Conservation (phyloP, 2,797 vertebrate genomes). For the Scomberomorus guttatus region DNA sequence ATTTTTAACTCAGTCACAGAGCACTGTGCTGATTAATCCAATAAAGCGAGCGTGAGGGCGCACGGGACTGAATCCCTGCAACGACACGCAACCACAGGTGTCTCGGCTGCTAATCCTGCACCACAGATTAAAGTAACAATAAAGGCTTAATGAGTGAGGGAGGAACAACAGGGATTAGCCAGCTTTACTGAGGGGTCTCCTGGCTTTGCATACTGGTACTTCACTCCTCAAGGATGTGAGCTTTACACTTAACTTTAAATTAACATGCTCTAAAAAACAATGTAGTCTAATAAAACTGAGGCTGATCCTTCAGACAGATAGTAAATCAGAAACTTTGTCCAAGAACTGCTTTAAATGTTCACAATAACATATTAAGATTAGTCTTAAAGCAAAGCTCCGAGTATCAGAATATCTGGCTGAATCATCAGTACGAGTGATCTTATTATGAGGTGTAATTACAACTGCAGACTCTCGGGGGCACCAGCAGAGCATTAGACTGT, state of each 20-base stretch:
- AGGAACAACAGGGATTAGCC: constrained; percentile 39
- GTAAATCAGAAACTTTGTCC: too few species aligned
- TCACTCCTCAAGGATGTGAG: constrained; percentile 10
- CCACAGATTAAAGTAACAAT: constrained; percentile 56
- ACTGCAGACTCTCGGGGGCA: background rate
- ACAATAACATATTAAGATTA: background rate
- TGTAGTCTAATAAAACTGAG: too few species aligned
- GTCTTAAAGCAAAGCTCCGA: background rate
- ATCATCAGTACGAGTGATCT: background rate
- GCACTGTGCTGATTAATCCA: constrained; percentile 45
- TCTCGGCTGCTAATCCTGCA: constrained; percentile 46
- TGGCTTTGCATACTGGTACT: background rate
- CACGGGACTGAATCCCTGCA: constrained; percentile 32
- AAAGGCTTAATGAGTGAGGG: constrained; percentile 1
- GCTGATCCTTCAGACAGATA: too few species aligned
- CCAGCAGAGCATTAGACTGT: background rate
- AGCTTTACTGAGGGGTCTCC: background rate
- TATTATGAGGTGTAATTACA: background rate
- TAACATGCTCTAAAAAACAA: background rate
- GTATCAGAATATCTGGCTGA: background rate
- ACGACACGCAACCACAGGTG: constrained; percentile 49
- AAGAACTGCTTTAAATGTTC: background rate
- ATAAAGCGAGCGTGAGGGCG: constrained; percentile 34
- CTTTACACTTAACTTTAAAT: background rate
- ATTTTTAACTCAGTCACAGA: background rate